phyloP scores from a whole-genome alignment of 2,113 vertebrate genomes.

The Zosterops pallidus region DNA sequence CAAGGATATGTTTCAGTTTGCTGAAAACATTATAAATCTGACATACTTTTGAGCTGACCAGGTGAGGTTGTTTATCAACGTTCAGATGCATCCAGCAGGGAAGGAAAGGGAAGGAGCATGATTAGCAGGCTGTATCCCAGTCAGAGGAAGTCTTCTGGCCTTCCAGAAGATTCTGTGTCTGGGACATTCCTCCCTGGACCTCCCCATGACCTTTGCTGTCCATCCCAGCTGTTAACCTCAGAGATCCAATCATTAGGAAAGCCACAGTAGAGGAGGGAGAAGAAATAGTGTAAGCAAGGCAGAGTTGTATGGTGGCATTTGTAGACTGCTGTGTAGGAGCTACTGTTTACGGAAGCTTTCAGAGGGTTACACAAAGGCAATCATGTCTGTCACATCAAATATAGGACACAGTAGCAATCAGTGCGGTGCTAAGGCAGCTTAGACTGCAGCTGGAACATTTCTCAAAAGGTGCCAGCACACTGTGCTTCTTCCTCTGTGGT shows the following conservation, averaged over 20 bases:
- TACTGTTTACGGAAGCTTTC: not conserved
- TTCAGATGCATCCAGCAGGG: accelerated
- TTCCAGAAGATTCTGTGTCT: not conserved
- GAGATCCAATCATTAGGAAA: not conserved
- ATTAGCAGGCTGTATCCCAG: not conserved
- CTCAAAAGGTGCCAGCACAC: not conserved
- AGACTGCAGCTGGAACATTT: not conserved
- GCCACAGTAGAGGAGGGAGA: not conserved
- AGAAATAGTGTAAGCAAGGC: not conserved
- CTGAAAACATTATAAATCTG: not conserved
- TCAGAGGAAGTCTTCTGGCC: not conserved
- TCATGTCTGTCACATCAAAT: not conserved
- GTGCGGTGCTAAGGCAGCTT: not conserved
- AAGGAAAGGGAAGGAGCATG: not conserved
- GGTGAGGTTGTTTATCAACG: accelerated
- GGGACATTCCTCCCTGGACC: not conserved
- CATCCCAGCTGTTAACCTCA: accelerated
- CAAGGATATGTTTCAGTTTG: not conserved
- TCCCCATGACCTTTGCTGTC: not conserved
- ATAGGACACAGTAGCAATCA: not conserved
- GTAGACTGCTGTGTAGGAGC: not conserved
- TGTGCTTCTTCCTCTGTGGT: not conserved
- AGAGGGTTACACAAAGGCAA: not conserved
- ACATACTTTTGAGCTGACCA: accelerated
- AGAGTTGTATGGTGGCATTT: not conserved